Conservation (phyloP, 2,113 vertebrate genomes). For the Noctilio leporinus region DNA sequence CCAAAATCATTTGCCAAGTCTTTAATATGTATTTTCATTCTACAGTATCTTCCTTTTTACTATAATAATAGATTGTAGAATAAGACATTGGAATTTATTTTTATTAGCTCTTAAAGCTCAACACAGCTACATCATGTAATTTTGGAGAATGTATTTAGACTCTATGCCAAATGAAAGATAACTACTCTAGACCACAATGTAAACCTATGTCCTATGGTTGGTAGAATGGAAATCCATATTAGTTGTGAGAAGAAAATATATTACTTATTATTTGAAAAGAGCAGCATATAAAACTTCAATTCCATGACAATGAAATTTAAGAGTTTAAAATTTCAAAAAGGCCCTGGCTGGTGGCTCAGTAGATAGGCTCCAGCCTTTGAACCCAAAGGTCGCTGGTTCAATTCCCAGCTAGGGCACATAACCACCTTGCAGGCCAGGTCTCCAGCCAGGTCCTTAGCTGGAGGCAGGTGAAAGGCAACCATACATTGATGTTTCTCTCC, state of each 20-base stretch:
- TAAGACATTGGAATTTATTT: background rate
- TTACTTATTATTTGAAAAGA: background rate
- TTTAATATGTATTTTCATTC: background rate
- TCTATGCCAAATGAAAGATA: background rate
- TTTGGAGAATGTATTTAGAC: background rate
- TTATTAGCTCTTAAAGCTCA: background rate
- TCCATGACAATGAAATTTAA: slow-evolving; percentile 18
- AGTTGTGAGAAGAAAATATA: slow-evolving; percentile 9
- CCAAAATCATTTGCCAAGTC: background rate
- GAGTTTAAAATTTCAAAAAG: too few species aligned
- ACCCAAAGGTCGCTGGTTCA: too few species aligned
- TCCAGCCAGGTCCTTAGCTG: too few species aligned
- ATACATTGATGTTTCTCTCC: too few species aligned
- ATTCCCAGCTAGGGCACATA: too few species aligned
- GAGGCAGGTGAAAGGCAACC: too few species aligned
- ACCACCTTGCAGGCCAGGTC: too few species aligned
- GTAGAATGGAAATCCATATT: background rate
- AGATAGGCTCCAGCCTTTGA: too few species aligned
- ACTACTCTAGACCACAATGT: background rate
- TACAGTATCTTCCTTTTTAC: background rate
- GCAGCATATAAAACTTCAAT: background rate
- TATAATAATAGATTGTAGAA: background rate
- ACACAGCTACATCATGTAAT: background rate
- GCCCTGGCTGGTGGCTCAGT: too few species aligned
- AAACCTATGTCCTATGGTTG: background rate